Evolutionary conservation across 2,113 vertebrate species (phyloP).

Genomic region (Ictalurus furcatus): DNA sequence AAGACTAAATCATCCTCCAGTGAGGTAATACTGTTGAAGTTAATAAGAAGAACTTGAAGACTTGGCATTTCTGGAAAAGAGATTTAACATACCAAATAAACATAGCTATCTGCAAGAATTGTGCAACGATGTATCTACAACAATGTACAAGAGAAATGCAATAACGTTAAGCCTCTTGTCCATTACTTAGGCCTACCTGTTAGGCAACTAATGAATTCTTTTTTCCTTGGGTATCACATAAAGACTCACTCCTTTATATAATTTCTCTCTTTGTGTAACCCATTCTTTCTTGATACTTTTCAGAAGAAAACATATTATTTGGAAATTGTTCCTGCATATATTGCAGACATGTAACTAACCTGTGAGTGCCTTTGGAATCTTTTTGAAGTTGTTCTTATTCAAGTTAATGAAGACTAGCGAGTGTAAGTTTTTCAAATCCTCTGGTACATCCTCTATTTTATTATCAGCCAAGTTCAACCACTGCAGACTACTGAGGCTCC

Average conservation of each 20-base stretch:
- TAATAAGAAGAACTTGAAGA: conserved; percentile 45
- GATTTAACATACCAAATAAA: conserved; percentile 3
- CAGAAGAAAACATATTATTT: not conserved
- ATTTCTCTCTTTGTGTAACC: not conserved
- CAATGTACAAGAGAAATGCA: not conserved
- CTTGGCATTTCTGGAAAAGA: conserved; percentile 48
- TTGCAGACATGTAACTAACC: conserved; percentile 27
- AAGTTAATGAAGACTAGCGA: conserved; percentile 50
- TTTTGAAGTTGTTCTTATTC: conserved; percentile 45
- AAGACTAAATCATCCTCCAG: conserved; percentile 50
- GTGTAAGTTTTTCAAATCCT: conserved; percentile 34
- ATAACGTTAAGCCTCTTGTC: not conserved
- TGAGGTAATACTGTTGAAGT: conserved; percentile 47
- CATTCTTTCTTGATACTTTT: not conserved
- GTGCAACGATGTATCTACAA: not conserved
- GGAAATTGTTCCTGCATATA: not conserved
- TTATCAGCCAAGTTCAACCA: conserved; percentile 55
- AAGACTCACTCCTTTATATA: not conserved
- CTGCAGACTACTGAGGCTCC: conserved; percentile 29
- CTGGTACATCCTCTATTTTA: conserved; percentile 45
- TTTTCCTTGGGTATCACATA: not conserved
- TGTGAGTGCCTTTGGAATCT: conserved; percentile 40
- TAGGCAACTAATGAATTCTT: not conserved
- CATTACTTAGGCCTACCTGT: not conserved
- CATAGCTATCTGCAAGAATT: not conserved